Base-by-base conservation (phyloP, 1,140 invertebrate genomes). In the Drosophila nasuta region DNA sequence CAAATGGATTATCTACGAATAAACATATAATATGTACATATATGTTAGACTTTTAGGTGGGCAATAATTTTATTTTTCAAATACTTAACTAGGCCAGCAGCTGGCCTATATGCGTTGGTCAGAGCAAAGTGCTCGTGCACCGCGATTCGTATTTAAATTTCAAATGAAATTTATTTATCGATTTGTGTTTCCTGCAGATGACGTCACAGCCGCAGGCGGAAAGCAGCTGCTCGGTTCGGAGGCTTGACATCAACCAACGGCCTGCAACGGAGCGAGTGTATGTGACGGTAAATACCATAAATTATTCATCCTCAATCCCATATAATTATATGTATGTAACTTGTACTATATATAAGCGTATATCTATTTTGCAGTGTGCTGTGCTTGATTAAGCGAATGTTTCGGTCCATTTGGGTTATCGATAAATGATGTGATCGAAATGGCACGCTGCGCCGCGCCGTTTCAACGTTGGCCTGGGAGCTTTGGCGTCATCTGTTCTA, bases 401-500 rank as follows among this genome's bases (percentile, higher is more conserved):
- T 60, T 4, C 48, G 54, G 20, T 60, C 33, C 46, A 73, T 66
- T 33, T 52, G 38, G 73, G 38, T 17, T 51, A 54, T 46, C 41
- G 49, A 68, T 20, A 73, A 54, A 49, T 75, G 46, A 75, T 52
- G 45, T 35, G 38, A 63, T 41, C 20, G 17, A 48, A 45, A 7
- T 15, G 63, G 17, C 45, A 11, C 35, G 30, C 54, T 45, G 45
- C 60, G 65, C 4, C 15, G 45, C 60, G 65, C 4, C 15, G 20
- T 68, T 46, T 35, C 60, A 45, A 43, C 54, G 41, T 4, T 25
- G 20, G 43, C 43, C 52, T 33, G 51, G 28, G 25, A 60, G 48
- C 60, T 35, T 71, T 77, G 79, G 65, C 79, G 85, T 83, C 85
- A 89, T 88, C 77, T 89, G 85, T 60, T 83, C 77, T 89, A 88